Conservation (phyloP, 2,113 vertebrate species). For the Pomatorhinus ruficollis region DNA sequence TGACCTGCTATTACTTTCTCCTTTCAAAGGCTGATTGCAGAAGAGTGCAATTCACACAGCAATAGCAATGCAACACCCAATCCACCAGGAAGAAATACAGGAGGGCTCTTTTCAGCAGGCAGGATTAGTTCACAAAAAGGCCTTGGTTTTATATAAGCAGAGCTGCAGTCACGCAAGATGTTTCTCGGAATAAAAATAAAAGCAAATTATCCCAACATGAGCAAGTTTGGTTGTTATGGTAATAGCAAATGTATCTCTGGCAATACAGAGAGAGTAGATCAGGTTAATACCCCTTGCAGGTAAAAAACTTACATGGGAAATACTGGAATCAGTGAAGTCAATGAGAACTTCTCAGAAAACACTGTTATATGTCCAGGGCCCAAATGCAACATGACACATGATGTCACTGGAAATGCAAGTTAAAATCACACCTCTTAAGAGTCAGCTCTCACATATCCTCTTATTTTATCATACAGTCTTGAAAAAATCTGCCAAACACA, state of each 20-base stretch:
- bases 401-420: background rate
- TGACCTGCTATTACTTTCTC: background rate
- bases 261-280: background rate
- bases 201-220: background rate
- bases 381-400: background rate
- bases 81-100: background rate
- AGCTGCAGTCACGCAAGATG: background rate
- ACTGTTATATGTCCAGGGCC: background rate
- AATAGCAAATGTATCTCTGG: background rate
- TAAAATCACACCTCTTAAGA: background rate
- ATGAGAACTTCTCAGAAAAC: background rate
- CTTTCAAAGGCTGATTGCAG: background rate
- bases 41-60: background rate
- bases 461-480: too few species aligned
- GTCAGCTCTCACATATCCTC: background rate
- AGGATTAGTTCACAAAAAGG: background rate
- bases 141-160: background rate
- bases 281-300: background rate
- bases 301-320: background rate
- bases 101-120: background rate
- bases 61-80: background rate
- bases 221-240: background rate
- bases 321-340: background rate
- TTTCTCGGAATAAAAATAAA: background rate
- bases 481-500: background rate